Evolutionary conservation across 92 coral and sea anemone species (phyloP), one percentile per base, ranked within the genome.

Genomic region (Zoanthus sociatus): DNA sequence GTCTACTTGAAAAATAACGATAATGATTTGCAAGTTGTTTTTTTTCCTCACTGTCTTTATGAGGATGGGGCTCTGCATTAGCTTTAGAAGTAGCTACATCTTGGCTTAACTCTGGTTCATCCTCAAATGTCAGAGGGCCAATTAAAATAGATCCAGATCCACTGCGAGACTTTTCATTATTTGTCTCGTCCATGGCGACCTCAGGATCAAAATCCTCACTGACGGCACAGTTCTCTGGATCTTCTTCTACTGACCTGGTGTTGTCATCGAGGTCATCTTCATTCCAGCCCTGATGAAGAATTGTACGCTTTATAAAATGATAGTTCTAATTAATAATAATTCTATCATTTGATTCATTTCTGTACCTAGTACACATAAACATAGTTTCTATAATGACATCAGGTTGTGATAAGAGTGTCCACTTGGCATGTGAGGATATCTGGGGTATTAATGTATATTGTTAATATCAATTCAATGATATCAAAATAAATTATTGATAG

Each of bases 201-300:
- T 95, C 94, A 31, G 99, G 99, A 73, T 96, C 99, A 90, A 94
- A 96, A 92, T 96, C 95, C 86, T 96, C 98, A 78, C 93, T 96
- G 0, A 96, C 98, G 63, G 98, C 99, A 88, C 98, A 91, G 83
- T 95, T 95, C 21, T 94, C 93, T 26, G 94, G 97, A 76, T 94
- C 97, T 75, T 96, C 98, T 31, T 96, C 98, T 4, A 86, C 88
- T 84, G 78, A 76, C 86, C 84, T 92, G 5, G 88, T 84, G 53
- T 83, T 90, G 11, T 87, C 91, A 47, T 86, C 93, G 18, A 87
- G 89, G 63, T 92, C 93, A 46, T 94, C 93, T 71, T 92, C 95
- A 84, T 92, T 93, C 96, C 96, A 90, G 87, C 95, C 97, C 99
- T 94, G 55, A 30, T 37, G 16, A 79, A 69, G 17, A 17, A 26